phyloP scores from a whole-genome alignment of 1,140 invertebrate species.

The Penaeus japonicus region DNA sequence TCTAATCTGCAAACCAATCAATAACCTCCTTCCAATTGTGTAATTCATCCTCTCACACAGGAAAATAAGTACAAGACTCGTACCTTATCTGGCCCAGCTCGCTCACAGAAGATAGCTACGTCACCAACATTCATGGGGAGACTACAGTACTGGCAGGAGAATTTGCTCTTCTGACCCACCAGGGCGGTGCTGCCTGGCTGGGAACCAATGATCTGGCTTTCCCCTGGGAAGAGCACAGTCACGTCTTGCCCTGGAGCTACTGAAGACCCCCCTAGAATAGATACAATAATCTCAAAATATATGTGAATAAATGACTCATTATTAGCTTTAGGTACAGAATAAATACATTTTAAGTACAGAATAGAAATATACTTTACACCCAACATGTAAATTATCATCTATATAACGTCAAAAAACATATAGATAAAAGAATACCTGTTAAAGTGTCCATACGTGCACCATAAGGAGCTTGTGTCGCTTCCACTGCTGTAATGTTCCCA shows the following conservation, averaged over 20 bases:
- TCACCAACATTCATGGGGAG: constrained; percentile 69
- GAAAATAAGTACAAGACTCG: background rate
- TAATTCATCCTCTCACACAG: background rate
- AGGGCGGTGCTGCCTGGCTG: background rate
- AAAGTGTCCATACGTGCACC: constrained; percentile 29
- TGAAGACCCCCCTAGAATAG: background rate
- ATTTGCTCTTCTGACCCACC: constrained; percentile 37
- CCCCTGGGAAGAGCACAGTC: constrained; percentile 50
- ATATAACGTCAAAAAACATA: too few relatives aligned
- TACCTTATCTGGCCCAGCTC: constrained; percentile 73
- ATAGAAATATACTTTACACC: too few relatives aligned
- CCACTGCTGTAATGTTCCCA: background rate
- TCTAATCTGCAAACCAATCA: background rate
- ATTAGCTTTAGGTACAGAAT: too few relatives aligned
- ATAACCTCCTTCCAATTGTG: background rate
- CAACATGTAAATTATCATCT: too few relatives aligned
- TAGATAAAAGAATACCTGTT: background rate
- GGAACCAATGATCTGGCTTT: constrained; percentile 40
- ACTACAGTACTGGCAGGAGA: constrained; percentile 56
- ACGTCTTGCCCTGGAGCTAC: constrained; percentile 38
- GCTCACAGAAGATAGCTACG: constrained; percentile 83
- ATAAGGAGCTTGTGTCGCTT: constrained; percentile 38
- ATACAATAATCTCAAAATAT: background rate
- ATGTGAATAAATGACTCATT: background rate
- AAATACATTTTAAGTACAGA: too few relatives aligned